Percentiles rank a stretch among this genome's conserved stretches.
Evolutionary conservation across 2,797 vertebrate species (phyloP).

Genomic region (Enoplosus armatus): DNA sequence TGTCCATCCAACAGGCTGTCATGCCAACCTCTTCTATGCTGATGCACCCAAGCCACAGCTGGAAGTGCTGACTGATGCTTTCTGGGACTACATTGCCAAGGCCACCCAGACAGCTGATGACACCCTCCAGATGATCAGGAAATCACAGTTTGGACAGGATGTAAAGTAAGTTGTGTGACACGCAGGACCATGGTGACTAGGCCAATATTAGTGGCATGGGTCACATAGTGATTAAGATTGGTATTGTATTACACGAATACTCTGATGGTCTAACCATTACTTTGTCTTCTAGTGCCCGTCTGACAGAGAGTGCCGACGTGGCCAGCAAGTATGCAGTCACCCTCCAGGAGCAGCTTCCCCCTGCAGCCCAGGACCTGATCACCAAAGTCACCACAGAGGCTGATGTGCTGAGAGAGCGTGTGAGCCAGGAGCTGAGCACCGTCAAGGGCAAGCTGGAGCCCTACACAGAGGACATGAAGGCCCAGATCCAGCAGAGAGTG

Average conservation of each 20-base stretch:
- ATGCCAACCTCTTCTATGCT: constrained; percentile 84
- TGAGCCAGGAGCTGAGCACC: constrained; percentile 75
- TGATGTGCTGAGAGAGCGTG: constrained; percentile 72
- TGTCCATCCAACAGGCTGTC: constrained; percentile 76
- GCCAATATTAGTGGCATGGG: neutral
- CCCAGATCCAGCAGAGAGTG: constrained; percentile 80
- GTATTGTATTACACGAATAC: neutral
- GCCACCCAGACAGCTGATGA: constrained; percentile 85
- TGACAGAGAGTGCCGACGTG: constrained; percentile 79
- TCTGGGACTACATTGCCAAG: constrained; percentile 86
- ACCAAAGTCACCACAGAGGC: constrained; percentile 80
- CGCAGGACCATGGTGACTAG: neutral
- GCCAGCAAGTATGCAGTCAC: constrained; percentile 79
- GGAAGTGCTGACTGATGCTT: constrained; percentile 85
- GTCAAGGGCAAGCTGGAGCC: constrained; percentile 77
- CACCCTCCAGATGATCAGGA: constrained; percentile 83
- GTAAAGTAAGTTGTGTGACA: constrained; percentile 83
- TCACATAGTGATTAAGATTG: neutral
- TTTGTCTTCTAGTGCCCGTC: constrained; percentile 63
- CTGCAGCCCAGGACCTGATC: constrained; percentile 79
- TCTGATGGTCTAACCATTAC: neutral
- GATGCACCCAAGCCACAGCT: constrained; percentile 85
- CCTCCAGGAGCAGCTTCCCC: constrained; percentile 78
- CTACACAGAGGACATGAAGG: constrained; percentile 81
- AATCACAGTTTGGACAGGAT: constrained; percentile 85